phyloP scores from a whole-genome alignment of 2,888 invertebrate genomes.

The Ctena decussata region DNA sequence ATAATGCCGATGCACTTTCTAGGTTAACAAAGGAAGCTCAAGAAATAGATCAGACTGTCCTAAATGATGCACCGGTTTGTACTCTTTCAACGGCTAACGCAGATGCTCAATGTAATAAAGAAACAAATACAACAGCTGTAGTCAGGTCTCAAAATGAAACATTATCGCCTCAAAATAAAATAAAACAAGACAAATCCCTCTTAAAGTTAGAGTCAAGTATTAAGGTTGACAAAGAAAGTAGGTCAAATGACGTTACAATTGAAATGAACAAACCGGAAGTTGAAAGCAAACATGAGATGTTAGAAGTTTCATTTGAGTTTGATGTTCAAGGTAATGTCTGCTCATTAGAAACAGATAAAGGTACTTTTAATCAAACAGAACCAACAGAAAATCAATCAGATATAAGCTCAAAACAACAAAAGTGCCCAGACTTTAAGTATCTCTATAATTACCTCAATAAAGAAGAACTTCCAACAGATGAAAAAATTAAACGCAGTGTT shows the following conservation, averaged over 20 bases:
- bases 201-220: too few relatives aligned
- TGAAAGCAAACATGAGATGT: background rate
- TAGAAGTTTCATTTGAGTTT: slow-evolving; percentile 37
- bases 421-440: slow-evolving; percentile 7
- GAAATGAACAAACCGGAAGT: too few relatives aligned
- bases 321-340: background rate
- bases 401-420: background rate
- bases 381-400: background rate
- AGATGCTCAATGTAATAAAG: too few relatives aligned
- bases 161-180: too few relatives aligned
- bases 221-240: too few relatives aligned
- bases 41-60: background rate
- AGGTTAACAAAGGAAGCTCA: background rate
- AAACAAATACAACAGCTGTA: too few relatives aligned
- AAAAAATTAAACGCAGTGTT: background rate
- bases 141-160: too few relatives aligned
- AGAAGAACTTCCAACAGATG: slow-evolving; percentile 9
- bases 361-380: background rate
- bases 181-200: too few relatives aligned
- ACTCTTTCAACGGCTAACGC: too few relatives aligned
- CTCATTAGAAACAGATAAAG: background rate
- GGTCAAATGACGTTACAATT: too few relatives aligned
- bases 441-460: slow-evolving; percentile 25
- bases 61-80: background rate
- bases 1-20: slow-evolving; percentile 19